A percentile compares a stretch with the other conserved stretches of the same genome.
Conservation (phyloP, 2,888 invertebrate species). For the Oeneis ivallda region DNA sequence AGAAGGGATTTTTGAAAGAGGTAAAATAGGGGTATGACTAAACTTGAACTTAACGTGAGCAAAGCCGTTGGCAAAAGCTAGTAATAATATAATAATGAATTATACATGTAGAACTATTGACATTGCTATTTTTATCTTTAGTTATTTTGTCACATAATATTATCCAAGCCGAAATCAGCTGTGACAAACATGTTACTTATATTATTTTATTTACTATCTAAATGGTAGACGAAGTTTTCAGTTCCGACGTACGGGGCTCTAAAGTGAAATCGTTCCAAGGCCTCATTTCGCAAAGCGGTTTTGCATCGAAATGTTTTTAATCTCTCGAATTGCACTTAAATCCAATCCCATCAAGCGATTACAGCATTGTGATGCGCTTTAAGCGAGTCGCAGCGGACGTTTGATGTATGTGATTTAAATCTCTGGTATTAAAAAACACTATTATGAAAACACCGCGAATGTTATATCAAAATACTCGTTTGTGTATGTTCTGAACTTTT, state of each 20-base stretch:
- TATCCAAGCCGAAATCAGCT: neutral
- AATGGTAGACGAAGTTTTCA: neutral
- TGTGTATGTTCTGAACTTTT: neutral
- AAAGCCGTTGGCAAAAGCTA: too few species aligned
- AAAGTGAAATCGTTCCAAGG: constrained; percentile 12
- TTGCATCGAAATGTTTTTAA: constrained; percentile 30
- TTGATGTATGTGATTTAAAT: constrained; percentile 17
- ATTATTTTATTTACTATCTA: neutral
- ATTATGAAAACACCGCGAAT: neutral
- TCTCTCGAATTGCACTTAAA: constrained; percentile 31
- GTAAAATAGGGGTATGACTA: too few species aligned
- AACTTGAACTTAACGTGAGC: too few species aligned
- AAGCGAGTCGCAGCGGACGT: constrained; percentile 7
- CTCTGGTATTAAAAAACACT: neutral
- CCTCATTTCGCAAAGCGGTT: constrained; percentile 16
- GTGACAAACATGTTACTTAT: too few species aligned
- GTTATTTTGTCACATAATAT: too few species aligned
- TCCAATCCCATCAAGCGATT: constrained; percentile 32
- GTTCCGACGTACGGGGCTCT: neutral
- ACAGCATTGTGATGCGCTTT: constrained; percentile 24
- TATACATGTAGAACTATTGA: too few species aligned
- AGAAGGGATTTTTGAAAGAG: too few species aligned
- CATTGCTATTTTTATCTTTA: too few species aligned
- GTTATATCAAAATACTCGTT: neutral
- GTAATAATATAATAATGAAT: too few species aligned